Conservation (phyloP, 30 jellyfish, hydroid and myxozoan species). For the Turritopsis dohrnii region DNA sequence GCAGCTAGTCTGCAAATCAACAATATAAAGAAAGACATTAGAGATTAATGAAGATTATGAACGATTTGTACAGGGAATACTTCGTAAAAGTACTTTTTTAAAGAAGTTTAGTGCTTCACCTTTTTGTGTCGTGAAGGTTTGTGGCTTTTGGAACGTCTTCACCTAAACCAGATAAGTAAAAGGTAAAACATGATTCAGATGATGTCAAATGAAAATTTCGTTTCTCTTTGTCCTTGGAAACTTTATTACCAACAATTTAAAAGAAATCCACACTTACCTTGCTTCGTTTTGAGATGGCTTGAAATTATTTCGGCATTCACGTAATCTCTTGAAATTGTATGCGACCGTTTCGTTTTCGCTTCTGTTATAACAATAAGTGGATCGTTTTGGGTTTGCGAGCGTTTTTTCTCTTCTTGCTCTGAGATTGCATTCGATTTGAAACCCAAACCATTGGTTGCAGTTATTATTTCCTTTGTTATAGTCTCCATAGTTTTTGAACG, state of each 20-base stretch:
- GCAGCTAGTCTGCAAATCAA: slow-evolving; percentile 21
- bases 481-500: neutral
- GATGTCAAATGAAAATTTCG: neutral
- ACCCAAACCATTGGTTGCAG: neutral
- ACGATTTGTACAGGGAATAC: too few relatives aligned
- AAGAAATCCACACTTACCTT: too few relatives aligned
- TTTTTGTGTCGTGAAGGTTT: neutral
- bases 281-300: neutral
- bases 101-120: neutral
- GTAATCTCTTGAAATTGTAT: neutral
- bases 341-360: neutral
- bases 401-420: neutral
- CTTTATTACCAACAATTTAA: too few relatives aligned
- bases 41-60: too few relatives aligned
- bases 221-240: too few relatives aligned
- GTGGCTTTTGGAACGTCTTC: neutral
- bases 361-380: neutral
- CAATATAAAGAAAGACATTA: neutral
- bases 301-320: neutral
- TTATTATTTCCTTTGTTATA: neutral
- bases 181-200: neutral
- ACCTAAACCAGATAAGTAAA: neutral
- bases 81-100: neutral
- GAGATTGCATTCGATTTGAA: neutral
- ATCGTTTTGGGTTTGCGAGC: neutral